Base-by-base conservation (phyloP, 2,888 invertebrate species). In the Selenia dentaria region DNA sequence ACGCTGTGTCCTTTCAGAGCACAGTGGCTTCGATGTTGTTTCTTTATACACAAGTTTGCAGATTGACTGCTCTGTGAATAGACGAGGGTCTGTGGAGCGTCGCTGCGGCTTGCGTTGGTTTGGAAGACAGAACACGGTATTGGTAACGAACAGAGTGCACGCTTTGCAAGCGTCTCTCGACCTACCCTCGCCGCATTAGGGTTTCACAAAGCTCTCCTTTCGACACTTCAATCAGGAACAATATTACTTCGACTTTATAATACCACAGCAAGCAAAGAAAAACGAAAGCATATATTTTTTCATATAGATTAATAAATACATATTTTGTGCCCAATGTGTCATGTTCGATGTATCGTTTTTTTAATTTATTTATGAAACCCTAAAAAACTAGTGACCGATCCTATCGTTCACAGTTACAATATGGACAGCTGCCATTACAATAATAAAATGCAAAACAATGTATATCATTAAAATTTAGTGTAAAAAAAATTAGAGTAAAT, bases 271-370 rank as follows among this genome's bases (percentile, higher is more conserved):
- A 86, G 81, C 82, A 69, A 79, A 74, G 71, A 69, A 20, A 47
- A 35, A 79, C 74, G 67, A 73, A 77, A 76, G 79, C 75, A 73
- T 69, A 74, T 46, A 34, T 26, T 29, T 51, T 55, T 40, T 41
- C 47, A 77, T 79, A 77, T 72, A 66, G 70, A 78, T 54, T 50
- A 59, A 56, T 56, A 56, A 56, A 59, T 83, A 56, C 59, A 59
- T 83, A 83, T 61, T n/a, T 89, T 89, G 89, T 89, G 89, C 89
- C 89, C 89, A 86, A 87, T 85, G 80, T 88, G 88, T 89, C 87
- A 88, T 88, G 89, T 89, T 89, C 89, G 89, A 89, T 89, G 89
- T 89, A 88, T 85, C 74, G 74, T 82, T 88, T 83, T 75, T 62
- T 22, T 22, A 74, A 77, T 80, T 78, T 74, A 81, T 79, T 81